Conservation (phyloP, 2,888 invertebrate species). For the Rosalia funebris region DNA sequence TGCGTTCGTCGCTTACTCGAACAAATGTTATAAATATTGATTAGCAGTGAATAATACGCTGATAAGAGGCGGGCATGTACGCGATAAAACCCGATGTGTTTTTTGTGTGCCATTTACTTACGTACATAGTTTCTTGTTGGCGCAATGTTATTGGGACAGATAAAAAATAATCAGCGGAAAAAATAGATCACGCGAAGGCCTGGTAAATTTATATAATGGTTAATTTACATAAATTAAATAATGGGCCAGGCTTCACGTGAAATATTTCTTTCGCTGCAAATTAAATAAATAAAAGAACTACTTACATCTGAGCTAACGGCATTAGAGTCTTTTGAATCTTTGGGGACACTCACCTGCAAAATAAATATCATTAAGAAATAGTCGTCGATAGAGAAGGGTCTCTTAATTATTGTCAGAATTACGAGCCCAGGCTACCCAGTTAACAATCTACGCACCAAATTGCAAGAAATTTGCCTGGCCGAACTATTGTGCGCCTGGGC, state of each 20-base stretch:
- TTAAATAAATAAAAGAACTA: conserved; percentile 34
- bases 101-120: too few relatives aligned
- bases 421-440: too few relatives aligned
- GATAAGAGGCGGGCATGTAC: neutral
- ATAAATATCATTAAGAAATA: neutral
- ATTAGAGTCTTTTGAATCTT: conserved; percentile 45
- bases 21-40: neutral
- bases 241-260: too few relatives aligned
- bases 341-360: conserved; percentile 51
- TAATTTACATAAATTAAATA: too few relatives aligned
- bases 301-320: conserved; percentile 46
- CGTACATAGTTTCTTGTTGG: neutral
- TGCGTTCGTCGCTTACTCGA: neutral
- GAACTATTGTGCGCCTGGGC: too few relatives aligned
- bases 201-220: too few relatives aligned
- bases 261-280: too few relatives aligned
- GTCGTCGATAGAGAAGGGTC: too few relatives aligned
- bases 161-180: conserved; percentile 6
- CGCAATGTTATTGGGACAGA: neutral
- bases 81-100: neutral
- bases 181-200: too few relatives aligned
- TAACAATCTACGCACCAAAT: too few relatives aligned
- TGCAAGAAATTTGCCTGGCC: too few relatives aligned
- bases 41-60: neutral
- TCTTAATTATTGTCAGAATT: too few relatives aligned